Base-by-base conservation (phyloP, 2,797 vertebrate genomes). In the Esox masquinongy region DNA sequence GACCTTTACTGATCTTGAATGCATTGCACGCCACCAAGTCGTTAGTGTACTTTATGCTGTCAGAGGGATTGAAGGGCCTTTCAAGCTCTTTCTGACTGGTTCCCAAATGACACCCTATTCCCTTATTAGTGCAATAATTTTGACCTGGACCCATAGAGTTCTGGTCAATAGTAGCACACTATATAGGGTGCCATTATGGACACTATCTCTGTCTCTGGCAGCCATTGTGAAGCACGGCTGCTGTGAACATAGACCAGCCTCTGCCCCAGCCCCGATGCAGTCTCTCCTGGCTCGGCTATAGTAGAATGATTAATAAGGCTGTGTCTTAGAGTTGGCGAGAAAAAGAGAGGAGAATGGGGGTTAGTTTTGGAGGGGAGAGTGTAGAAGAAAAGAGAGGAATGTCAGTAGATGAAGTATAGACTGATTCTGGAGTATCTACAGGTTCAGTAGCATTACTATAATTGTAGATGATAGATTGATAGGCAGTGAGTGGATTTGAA, bases 281-380 rank as follows among this genome's bases (percentile, higher is more conserved):
- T 47, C 11, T 5, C 12, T 14, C 43, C 56, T 61, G 56, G 11
- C 76, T 16, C 0, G 68, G 70, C 74, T 76, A 74, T 61, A 68
- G 74, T 80, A 63, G 83, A 85, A 80, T 79, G 68, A 82, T 16
- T 77, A 88, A 90, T 88, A 90, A 82, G 85, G 63, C 59, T 9
- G 77, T 47, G 9, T 47, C 6, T 11, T 47, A 47, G 43, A 47
- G 43, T 14, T 47, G 43, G 43, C 43, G 12, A 47, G 43, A 14
- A 39, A 39, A 22, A 2, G 53, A 59, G 56, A 68, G 49, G 24
- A 56, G 72, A 70, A 69, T 67, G 29, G 77, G 73, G 34, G 0
- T 5, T 31, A 29, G 2, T 6, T 24, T 67, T 50, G 39, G 36
- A 51, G 68, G 9, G 4, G 47, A 74, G 39, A 70, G 79, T 67